Percentiles rank a stretch among this genome's conserved stretches.
Evolutionary conservation across 2,888 invertebrate species (phyloP).

Genomic region (Ditula angustiorana): DNA sequence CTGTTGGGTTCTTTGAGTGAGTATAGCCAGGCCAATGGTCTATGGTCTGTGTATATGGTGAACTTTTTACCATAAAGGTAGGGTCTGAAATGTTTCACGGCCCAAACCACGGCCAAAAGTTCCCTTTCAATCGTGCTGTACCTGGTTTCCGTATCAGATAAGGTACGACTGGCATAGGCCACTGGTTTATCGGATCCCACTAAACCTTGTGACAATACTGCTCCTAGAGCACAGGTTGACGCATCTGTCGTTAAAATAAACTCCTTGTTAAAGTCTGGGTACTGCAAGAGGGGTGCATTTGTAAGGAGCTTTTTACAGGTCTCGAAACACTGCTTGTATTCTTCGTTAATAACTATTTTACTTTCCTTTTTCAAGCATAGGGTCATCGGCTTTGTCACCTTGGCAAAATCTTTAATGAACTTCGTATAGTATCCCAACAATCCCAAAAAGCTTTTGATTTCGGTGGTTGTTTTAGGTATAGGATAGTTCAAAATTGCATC

Average conservation of each 20-base stretch:
- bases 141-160: neutral
- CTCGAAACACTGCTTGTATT: constrained; percentile 43
- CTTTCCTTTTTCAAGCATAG: constrained; percentile 38
- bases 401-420: constrained; percentile 43
- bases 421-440: constrained; percentile 52
- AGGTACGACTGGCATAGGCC: neutral
- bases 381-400: constrained; percentile 46
- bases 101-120: constrained; percentile 29
- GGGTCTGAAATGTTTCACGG: constrained; percentile 34
- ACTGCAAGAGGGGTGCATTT: constrained; percentile 53
- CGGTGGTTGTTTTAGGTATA: constrained; percentile 44
- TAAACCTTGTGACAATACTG: constrained; percentile 37
- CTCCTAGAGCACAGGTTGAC: constrained; percentile 34
- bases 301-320: constrained; percentile 44
- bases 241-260: constrained; percentile 39
- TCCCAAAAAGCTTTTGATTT: constrained; percentile 57
- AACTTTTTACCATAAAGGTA: constrained; percentile 42
- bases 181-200: constrained; percentile 36
- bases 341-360: constrained; percentile 30
- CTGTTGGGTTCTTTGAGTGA: too few species aligned
- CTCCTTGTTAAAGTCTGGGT: constrained; percentile 52
- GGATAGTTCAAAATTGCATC: constrained; percentile 47
- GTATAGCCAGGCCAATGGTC: too few species aligned
- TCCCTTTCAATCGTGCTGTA: constrained; percentile 39
- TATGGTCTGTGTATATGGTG: constrained; percentile 43